Conservation (phyloP, 2,113 vertebrate species). For the Ophiodon elongatus region DNA sequence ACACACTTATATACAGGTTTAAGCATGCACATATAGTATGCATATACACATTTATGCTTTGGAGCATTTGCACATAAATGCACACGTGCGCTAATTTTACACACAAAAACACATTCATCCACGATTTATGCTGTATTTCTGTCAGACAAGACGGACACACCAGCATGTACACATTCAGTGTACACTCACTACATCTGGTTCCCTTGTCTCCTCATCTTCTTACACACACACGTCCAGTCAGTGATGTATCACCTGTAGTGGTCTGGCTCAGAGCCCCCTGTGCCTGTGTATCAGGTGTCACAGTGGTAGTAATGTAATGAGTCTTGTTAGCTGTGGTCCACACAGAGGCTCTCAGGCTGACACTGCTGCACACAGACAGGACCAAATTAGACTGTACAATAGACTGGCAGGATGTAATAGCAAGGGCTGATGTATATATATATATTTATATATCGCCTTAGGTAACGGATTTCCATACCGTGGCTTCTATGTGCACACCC, state of each 20-base stretch:
- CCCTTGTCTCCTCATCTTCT: constrained; percentile 36
- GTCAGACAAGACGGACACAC: constrained; percentile 30
- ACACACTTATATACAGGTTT: constrained; percentile 20
- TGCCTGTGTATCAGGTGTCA: constrained; percentile 58
- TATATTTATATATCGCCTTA: background rate
- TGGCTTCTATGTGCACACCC: constrained; percentile 20
- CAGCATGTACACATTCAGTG: background rate
- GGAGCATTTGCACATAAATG: background rate
- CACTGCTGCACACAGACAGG: constrained; percentile 24
- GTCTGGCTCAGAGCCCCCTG: constrained; percentile 39
- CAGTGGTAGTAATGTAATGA: constrained; percentile 61
- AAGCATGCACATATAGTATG: background rate
- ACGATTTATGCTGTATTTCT: constrained; percentile 11
- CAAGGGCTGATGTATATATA: background rate
- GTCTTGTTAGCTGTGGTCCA: constrained; percentile 28
- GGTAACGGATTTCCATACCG: constrained; percentile 19
- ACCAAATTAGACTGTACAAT: constrained; percentile 21
- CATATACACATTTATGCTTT: background rate
- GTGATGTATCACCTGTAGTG: constrained; percentile 48
- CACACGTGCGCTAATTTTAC: background rate
- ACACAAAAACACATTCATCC: background rate
- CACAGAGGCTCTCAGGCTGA: constrained; percentile 23
- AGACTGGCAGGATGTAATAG: background rate
- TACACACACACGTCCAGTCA: constrained; percentile 16
- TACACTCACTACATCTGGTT: background rate